Evolutionary conservation across 2,113 vertebrate genomes (phyloP).

Genomic region (Microcebus griseorufus): DNA sequence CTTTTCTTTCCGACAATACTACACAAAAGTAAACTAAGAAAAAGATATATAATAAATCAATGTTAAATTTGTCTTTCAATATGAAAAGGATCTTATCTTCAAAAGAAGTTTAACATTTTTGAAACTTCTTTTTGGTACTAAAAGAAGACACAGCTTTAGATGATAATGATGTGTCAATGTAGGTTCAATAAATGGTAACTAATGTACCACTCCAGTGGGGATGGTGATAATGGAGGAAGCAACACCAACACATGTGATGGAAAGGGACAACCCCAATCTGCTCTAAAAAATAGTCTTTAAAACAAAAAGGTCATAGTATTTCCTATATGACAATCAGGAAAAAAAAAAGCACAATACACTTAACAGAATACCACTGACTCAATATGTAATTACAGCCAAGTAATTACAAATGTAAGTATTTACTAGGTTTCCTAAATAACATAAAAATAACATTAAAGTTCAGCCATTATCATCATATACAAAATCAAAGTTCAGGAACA

Average conservation of each 20-base stretch:
- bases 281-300: background rate
- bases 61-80: background rate
- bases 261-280: background rate
- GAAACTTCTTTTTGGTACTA: background rate
- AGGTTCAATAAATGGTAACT: background rate
- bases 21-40: background rate
- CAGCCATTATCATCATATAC: background rate
- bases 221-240: background rate
- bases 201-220: background rate
- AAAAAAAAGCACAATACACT: background rate
- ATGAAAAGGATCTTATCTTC: background rate
- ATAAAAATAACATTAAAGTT: background rate
- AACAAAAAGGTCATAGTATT: background rate
- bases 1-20: background rate
- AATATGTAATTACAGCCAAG: background rate
- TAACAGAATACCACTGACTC: background rate
- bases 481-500: constrained; percentile 13
- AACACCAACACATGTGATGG: too few species aligned
- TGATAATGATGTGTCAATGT: background rate
- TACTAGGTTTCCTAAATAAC: background rate
- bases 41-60: background rate
- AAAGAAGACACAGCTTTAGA: background rate
- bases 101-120: background rate
- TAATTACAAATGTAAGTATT: background rate
- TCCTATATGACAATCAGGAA: background rate